Base-by-base conservation (phyloP, 2,113 vertebrate species). In the Aphyosemion australe region DNA sequence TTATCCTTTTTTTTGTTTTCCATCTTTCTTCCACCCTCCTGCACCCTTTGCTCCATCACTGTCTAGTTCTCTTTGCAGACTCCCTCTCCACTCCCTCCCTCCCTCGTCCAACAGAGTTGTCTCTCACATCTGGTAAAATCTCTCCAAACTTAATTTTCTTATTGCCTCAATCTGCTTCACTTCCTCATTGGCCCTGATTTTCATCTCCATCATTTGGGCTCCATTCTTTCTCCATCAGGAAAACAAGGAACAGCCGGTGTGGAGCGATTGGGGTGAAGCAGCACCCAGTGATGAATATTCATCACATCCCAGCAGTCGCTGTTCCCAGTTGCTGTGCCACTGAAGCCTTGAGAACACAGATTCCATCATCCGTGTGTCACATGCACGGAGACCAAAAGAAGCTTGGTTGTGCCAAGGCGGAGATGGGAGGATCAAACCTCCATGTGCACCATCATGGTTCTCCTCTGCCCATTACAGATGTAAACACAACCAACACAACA, bases 271-370 rank as follows among this genome's bases (percentile, higher is more conserved):
- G 67, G 71, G 71, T 65, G 78, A 76, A 72, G 69, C 47, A 16
- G 34, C 49, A 37, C 6, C 69, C 56, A 47, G 72, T 45, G 62
- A 82, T 87, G 80, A 85, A 88, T 88, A 85, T 83, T 85, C 72
- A 85, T 81, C 39, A 15, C 5, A 0, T 65, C 51, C 62, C 43
- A 2, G 52, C 59, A 65, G 68, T 63, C 21, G 1, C 59, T 20
- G 50, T 77, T 56, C 66, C 67, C 12, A 10, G 54, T 19, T 64
- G 3, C 65, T 1, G 12, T 55, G 70, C 62, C 56, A 42, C 61
- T 8, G 46, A 69, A 75, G 70, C 80, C 71, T 72, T 45, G 61
- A 62, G 63, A 63, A 55, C 54, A 43, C 74, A 72, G 60, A 84
- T 47, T 76, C 66, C 78, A 74, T 42, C 26, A 6, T 84, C 52